Conservation (phyloP, 2,888 invertebrate genomes). For the Alloplasta piceator region DNA sequence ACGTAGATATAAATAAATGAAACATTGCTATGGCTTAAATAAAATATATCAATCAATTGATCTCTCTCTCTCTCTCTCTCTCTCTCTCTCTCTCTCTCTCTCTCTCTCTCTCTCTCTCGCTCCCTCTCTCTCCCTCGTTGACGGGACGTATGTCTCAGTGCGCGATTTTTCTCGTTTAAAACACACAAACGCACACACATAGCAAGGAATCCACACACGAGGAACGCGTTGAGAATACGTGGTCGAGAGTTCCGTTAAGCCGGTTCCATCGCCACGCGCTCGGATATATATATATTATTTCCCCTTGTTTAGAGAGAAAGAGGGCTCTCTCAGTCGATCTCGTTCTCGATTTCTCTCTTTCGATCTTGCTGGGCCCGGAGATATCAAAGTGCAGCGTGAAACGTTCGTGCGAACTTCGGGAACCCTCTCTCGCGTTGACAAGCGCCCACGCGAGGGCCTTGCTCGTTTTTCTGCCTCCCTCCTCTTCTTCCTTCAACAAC, state of each 20-base stretch:
- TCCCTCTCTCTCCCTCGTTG: constrained; percentile 13
- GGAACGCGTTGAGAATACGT: constrained; percentile 25
- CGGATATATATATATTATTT: constrained; percentile 46
- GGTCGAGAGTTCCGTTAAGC: constrained; percentile 66
- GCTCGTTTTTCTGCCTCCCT: constrained; percentile 46
- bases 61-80: background rate
- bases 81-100: constrained; percentile 26
- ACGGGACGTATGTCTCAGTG: constrained; percentile 57
- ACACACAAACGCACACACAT: constrained; percentile 17
- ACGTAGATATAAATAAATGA: no score
- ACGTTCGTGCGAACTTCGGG: constrained; percentile 70
- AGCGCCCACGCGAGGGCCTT: constrained; percentile 75
- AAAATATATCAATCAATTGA: no score
- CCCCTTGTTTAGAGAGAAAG: constrained; percentile 47
- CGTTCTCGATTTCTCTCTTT: constrained; percentile 65
- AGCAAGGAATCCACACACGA: constrained; percentile 4
- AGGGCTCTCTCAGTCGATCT: constrained; percentile 31
- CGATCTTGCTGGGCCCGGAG: constrained; percentile 59
- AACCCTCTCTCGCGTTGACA: constrained; percentile 70
- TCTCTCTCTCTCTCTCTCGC: no score
- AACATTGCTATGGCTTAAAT: no score
- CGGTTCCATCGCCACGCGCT: constrained; percentile 63
- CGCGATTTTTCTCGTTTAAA: constrained; percentile 46
- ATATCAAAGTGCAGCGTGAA: background rate
- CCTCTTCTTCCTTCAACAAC: constrained; percentile 31